Evolutionary conservation across 2,888 invertebrate species (phyloP).

Genomic region (Dolichopus griseipennis): DNA sequence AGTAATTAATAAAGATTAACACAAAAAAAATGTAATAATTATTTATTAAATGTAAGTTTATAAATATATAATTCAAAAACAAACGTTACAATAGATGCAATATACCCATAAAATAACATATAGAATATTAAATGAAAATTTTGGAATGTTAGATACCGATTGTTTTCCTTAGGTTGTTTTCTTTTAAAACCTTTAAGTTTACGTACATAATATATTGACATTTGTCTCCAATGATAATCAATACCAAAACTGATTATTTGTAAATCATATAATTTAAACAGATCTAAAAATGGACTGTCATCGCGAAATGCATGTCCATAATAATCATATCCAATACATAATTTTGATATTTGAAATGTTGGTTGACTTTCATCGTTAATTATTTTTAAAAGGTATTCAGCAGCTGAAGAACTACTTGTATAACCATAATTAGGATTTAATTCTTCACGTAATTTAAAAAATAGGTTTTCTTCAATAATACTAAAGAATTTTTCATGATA

Average conservation of each 20-base stretch:
- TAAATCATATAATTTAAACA: not conserved
- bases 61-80: no score
- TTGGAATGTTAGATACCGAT: no score
- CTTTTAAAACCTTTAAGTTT: not conserved
- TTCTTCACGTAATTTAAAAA: not conserved
- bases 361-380: not conserved
- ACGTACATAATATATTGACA: not conserved
- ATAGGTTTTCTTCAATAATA: not conserved
- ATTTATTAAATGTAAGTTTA: no score
- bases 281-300: not conserved
- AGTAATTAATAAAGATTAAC: no score
- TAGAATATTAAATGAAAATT: no score
- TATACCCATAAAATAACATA: no score
- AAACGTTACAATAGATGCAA: no score
- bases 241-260: not conserved
- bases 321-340: not conserved
- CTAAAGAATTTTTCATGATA: not conserved
- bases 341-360: not conserved
- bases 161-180: not conserved
- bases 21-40: no score
- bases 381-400: not conserved
- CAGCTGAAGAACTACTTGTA: not conserved
- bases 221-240: not conserved
- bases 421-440: not conserved
- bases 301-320: not conserved